Evolutionary conservation across 2,797 vertebrate genomes (phyloP), one percentile per base, ranked within the genome.

Genomic region (Xenops minutus): DNA sequence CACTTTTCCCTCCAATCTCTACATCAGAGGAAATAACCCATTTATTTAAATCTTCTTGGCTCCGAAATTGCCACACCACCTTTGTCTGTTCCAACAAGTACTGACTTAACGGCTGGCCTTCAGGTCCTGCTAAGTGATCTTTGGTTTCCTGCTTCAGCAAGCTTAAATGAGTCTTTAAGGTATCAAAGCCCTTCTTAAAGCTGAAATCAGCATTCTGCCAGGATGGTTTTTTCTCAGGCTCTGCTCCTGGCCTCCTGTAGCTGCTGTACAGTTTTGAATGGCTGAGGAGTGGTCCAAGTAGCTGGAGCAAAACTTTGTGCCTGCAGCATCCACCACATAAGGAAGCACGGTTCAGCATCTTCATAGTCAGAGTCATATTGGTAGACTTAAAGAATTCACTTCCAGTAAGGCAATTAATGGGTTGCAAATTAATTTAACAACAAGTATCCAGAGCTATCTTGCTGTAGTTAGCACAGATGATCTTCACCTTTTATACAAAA

Each of bases 1-100:
- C 98, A 85, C 99, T 99, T 54, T 98, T 98, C 20, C 99, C 99
- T 81, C 99, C 99, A 20, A 99, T 99, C 78, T 98, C 98, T 20
- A 41, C 95, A 92, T 99, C 99, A 4, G 98, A 99, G 24, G 99
- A 99, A 88, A 99, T 94, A 1, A 96, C 78, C 99, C 99, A 99
- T 51, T 98, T 96, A 92, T 98, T 78, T 88, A 99, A 98, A 90
- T 98, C 98, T 95, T 99, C 98, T 10, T 98, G 96, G n/a, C 98
- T 98, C 68, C 98, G 98, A 93, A 99, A 99, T 89, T 99, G 98
- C 99, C 99, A 99, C 43, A 98, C 2, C 13, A 99, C 98, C 26
- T 29, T 97, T 56, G 98, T 99, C 97, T 99, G 99, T 94, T 99
- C 98, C 95, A 98, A 8, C 69, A 99, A 32, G 92, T 98, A 97